Base-by-base conservation (phyloP, 2,888 invertebrate species). In the Meteorus cinctellus region DNA sequence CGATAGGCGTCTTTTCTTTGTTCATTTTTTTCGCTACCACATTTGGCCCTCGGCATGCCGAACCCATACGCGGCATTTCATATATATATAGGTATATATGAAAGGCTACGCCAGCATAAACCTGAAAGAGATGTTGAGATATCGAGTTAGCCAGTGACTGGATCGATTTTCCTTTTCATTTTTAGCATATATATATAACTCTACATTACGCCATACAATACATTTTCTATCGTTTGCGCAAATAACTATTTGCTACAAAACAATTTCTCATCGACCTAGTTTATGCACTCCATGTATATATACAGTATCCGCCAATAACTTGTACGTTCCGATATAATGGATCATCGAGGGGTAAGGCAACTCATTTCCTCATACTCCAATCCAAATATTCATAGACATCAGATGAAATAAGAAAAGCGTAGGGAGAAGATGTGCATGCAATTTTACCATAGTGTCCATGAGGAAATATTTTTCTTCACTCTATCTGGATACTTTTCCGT, bases 1-100 rank as follows among this genome's bases (percentile, higher is more conserved):
- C 41, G 41, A 67, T 45, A 67, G 55, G 51, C 69, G 69, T 70
- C 69, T 70, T 59, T 70, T 70, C 59, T 70, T 36, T 10, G 24
- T 51, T 14, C 59, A 31, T 68, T 68, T 55, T 24, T 70, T 34
- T 12, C 69, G 12, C 24, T 19, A 29, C n/a, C 10, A 69, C n/a
- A 55, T 69, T 29, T 55, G 31, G 29, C 69, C 69, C 55, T 55
- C 29, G n/a, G 48, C 48, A 34, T n/a, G 55, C 69, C 69, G 51
- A 69, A 51, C n/a, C 51, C 69, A 69, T n/a, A 34, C n/a, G 14
- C 19, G 55, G n/a, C 4, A 19, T 41, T 41, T 55, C 24, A 55
- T 55, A 19, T 27, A 31, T 70, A 59, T 70, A 70, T 24, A 59
- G 19, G 19, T 55, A 19, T 27, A 31, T 70, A 59, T 70, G 59